A percentile compares a stretch with the other conserved stretches of the same genome.
These are phyloP conservation scores for Oncorhynchus clarkii DNA, from an alignment of 2,113 vertebrate species.

Conservation along the genomic window DNA sequence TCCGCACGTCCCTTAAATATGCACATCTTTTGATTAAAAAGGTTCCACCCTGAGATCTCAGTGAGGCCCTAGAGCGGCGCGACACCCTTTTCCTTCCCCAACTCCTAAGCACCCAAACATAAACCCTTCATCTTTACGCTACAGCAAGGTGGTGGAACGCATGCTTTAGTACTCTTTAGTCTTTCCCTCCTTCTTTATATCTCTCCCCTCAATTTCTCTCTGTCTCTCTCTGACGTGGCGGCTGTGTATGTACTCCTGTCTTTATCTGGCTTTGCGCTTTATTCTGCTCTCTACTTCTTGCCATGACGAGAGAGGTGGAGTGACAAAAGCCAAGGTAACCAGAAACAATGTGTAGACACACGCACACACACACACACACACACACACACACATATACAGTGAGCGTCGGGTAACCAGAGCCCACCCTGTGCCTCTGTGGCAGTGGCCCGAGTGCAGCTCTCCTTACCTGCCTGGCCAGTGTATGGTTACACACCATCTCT, in stretches of 20 bases:
- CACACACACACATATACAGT: neutral
- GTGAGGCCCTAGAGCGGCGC: slow-evolving; percentile 1
- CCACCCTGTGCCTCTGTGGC: slow-evolving; percentile 55
- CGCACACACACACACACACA: slow-evolving; percentile 14
- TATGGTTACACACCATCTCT: slow-evolving; percentile 74
- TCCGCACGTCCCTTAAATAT: slow-evolving; percentile 30
- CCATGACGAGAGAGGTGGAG: slow-evolving; percentile 41
- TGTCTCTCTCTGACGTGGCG: slow-evolving; percentile 39
- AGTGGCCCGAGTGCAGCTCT: slow-evolving; percentile 61
- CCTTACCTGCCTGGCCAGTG: slow-evolving; percentile 63
- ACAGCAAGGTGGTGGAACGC: slow-evolving; percentile 42
- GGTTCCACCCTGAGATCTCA: slow-evolving; percentile 45
- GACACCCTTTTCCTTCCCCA: slow-evolving; percentile 7
- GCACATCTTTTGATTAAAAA: slow-evolving; percentile 21
- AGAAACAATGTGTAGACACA: slow-evolving; percentile 47
- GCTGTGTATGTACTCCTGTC: slow-evolving; percentile 70
- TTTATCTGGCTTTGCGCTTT: slow-evolving; percentile 53
- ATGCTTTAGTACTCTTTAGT: slow-evolving; percentile 59
- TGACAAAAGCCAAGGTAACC: slow-evolving; percentile 55
- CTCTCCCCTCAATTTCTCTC: slow-evolving; percentile 52
- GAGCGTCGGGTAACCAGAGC: slow-evolving; percentile 67
- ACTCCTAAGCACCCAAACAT: slow-evolving; percentile 32
- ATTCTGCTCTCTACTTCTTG: slow-evolving; percentile 40
- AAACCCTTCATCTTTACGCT: slow-evolving; percentile 49
- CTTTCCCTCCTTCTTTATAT: slow-evolving; percentile 49